These are phyloP conservation scores for Hydraecia micacea DNA, from an alignment of 2,888 invertebrate genomes.

Conservation along the genomic window DNA sequence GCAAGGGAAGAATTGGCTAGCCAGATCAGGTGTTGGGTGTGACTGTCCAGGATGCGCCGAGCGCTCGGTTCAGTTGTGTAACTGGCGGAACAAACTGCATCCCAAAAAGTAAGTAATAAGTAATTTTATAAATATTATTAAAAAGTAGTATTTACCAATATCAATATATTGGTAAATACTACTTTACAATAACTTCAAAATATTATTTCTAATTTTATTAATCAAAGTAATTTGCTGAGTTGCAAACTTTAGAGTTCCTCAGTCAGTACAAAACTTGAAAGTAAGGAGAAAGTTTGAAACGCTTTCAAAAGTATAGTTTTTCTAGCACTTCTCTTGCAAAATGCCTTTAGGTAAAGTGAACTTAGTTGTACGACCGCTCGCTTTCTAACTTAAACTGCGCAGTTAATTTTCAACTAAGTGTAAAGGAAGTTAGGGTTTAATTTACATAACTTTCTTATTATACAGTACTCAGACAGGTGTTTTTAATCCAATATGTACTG, in stretches of 20 bases:
- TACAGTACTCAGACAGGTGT: background rate
- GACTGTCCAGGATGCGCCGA: too few species aligned
- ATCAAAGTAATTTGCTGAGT: background rate
- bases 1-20: too few species aligned
- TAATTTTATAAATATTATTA: too few species aligned
- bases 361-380: conserved; percentile 1
- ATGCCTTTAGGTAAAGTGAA: conserved; percentile 1
- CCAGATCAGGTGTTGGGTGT: too few species aligned
- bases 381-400: too few species aligned
- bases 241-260: background rate
- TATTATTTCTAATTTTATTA: background rate
- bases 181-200: too few species aligned
- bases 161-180: too few species aligned
- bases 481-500: background rate
- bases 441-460: conserved; percentile 7
- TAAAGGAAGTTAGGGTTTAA: background rate
- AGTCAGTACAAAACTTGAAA: conserved; percentile 7
- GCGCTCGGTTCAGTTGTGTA: too few species aligned
- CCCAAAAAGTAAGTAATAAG: too few species aligned
- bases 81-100: too few species aligned
- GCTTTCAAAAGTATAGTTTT: conserved; percentile 9
- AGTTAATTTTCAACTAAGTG: conserved; percentile 11
- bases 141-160: too few species aligned
- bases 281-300: conserved; percentile 4
- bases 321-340: background rate